These are phyloP conservation scores for Cyanoderma ruficeps DNA, from an alignment of 2,113 vertebrate genomes.

Conservation along the genomic window DNA sequence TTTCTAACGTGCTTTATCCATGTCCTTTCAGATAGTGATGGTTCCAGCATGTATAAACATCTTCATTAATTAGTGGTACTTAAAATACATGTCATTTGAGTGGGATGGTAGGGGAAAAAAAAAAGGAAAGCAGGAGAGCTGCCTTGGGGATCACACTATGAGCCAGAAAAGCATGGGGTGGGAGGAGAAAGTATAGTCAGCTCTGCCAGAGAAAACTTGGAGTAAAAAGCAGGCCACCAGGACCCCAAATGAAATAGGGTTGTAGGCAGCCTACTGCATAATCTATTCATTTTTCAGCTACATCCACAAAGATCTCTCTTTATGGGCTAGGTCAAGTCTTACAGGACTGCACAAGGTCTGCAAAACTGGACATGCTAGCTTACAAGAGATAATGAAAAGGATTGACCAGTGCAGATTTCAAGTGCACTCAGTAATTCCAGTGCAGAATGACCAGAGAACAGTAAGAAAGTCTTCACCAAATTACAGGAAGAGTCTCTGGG, in stretches of 20 bases:
- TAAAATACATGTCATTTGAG: neutral
- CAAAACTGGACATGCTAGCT: neutral
- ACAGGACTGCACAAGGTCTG: neutral
- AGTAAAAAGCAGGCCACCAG: neutral
- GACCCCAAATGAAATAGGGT: neutral
- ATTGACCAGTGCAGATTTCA: neutral
- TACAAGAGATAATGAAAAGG: neutral
- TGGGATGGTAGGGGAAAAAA: fast-evolving
- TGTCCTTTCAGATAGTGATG: neutral
- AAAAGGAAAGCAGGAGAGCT: neutral
- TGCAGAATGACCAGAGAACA: neutral
- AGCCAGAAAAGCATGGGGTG: neutral
- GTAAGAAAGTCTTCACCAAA: neutral
- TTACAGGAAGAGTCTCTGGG: neutral
- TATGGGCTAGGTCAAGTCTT: neutral
- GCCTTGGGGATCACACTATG: neutral
- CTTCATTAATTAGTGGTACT: neutral
- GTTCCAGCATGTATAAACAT: neutral
- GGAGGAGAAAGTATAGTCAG: neutral
- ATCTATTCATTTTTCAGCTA: neutral
- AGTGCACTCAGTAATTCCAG: neutral
- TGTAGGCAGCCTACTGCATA: neutral
- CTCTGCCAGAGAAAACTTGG: neutral
- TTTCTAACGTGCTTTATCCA: neutral
- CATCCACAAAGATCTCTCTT: neutral